Percentiles rank a stretch among this genome's conserved stretches.
Conservation (phyloP, 2,797 vertebrate species). For the Knipowitschia caucasica region DNA sequence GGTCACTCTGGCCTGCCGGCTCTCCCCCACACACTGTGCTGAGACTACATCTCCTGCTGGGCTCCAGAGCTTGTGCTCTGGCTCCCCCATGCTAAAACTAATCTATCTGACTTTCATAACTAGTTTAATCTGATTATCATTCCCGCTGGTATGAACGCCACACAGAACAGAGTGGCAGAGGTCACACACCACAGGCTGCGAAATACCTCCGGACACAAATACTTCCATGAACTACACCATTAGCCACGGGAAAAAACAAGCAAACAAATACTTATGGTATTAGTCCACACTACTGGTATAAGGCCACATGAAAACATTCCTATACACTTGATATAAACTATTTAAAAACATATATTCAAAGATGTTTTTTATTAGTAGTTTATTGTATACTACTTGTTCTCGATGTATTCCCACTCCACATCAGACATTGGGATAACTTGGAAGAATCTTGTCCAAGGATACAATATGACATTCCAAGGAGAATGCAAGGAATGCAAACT, state of each 20-base stretch:
- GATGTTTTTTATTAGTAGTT: too few species aligned
- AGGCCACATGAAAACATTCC: too few species aligned
- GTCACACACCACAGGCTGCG: conserved; percentile 56
- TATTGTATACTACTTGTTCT: too few species aligned
- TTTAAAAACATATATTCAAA: too few species aligned
- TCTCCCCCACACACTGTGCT: conserved; percentile 38
- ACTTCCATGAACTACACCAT: conserved; percentile 41
- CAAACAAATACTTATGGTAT: conserved; percentile 14
- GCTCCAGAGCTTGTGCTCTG: conserved; percentile 54
- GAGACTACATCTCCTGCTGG: conserved; percentile 37
- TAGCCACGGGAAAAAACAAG: conserved; percentile 32
- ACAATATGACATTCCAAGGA: too few species aligned
- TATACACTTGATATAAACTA: too few species aligned
- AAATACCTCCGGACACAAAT: conserved; percentile 49
- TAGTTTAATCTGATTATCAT: conserved; percentile 65
- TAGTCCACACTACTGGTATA: conserved; percentile 34
- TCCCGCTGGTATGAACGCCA: conserved; percentile 39
- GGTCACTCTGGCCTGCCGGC: conserved; percentile 8
- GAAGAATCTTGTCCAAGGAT: too few species aligned
- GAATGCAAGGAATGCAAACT: too few species aligned
- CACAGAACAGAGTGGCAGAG: conserved; percentile 54
- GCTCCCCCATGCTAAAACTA: conserved; percentile 41
- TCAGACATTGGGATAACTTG: too few species aligned
- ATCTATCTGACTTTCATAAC: conserved; percentile 67
- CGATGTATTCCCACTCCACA: too few species aligned